A percentile compares a stretch with the other conserved stretches of the same genome.
Evolutionary conservation across 2,888 invertebrate species (phyloP).

Genomic region (Fragum sueziense): DNA sequence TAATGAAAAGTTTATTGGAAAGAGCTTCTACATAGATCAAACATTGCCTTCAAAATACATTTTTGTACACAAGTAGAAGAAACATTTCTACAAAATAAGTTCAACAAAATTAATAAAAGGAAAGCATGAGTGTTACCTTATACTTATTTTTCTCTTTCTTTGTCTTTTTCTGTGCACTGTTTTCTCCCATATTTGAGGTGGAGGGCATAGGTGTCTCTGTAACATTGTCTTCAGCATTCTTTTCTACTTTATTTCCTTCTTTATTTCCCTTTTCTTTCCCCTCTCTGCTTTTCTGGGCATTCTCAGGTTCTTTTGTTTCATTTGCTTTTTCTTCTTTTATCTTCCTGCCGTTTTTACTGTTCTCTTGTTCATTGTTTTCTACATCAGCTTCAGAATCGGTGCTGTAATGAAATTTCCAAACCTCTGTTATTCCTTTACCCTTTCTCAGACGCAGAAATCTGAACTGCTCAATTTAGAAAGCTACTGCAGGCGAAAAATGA

Average conservation of each 20-base stretch:
- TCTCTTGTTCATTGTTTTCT: not conserved
- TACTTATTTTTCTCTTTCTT: conserved; percentile 73
- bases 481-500: not conserved
- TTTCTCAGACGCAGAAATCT: not conserved
- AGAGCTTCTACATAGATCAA: too few relatives aligned
- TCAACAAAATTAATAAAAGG: too few relatives aligned
- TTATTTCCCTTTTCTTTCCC: not conserved
- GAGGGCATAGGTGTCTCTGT: not conserved
- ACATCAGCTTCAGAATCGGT: not conserved
- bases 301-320: conserved; percentile 34
- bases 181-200: not conserved
- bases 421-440: too few relatives aligned
- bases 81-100: too few relatives aligned
- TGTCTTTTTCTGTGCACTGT: conserved; percentile 18
- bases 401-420: not conserved
- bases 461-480: not conserved
- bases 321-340: conserved; percentile 32
- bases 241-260: not conserved
- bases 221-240: not conserved
- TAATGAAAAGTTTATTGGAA: too few relatives aligned
- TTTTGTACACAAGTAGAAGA: too few relatives aligned
- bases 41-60: too few relatives aligned
- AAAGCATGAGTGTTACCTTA: too few relatives aligned
- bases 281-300: conserved; percentile 15
- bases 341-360: conserved; percentile 34